Conservation (phyloP, 2,797 vertebrate genomes). For the Tapirus indicus region DNA sequence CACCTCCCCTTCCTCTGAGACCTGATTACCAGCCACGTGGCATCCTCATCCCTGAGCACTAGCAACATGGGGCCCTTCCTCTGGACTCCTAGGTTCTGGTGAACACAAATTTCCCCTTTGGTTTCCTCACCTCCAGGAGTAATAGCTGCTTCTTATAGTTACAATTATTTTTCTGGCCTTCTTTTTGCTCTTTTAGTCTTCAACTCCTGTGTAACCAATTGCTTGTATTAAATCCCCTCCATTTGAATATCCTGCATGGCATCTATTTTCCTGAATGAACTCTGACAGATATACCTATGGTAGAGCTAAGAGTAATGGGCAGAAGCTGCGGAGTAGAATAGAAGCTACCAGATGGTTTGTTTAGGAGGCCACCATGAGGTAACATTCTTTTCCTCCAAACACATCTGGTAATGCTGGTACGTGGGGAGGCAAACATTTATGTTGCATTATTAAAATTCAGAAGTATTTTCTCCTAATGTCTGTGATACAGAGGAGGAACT, state of each 20-base stretch:
- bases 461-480: background rate
- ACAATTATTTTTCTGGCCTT: background rate
- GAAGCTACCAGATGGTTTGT: background rate
- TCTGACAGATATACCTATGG: background rate
- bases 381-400: background rate
- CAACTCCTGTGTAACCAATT: background rate
- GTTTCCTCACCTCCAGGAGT: background rate
- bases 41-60: background rate
- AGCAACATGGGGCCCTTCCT: background rate
- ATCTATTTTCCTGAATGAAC: background rate
- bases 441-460: background rate
- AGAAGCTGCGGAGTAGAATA: background rate
- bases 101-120: background rate
- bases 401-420: background rate
- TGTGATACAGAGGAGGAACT: background rate
- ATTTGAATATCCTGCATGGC: background rate
- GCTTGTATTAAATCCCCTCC: background rate
- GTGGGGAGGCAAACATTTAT: background rate
- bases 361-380: background rate
- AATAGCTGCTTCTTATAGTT: background rate
- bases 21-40: fast-evolving
- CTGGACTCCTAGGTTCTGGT: background rate
- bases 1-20: background rate
- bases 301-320: background rate
- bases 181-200: background rate